Conservation (phyloP, 2,113 vertebrate species). For the Egretta garzetta region DNA sequence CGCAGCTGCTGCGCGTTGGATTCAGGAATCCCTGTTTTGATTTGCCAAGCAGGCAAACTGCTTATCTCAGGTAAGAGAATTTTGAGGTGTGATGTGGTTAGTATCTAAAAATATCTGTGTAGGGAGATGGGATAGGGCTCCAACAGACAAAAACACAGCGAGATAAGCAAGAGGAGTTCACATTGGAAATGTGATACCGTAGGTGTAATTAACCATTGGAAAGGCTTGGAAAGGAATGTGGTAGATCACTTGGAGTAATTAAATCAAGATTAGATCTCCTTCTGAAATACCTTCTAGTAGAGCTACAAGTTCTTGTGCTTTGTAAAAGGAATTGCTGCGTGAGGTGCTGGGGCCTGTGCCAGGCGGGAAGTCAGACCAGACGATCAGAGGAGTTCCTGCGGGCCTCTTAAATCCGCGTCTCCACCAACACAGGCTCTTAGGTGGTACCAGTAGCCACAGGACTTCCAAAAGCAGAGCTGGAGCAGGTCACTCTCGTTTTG, state of each 20-base stretch:
- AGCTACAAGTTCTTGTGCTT: conserved; percentile 60
- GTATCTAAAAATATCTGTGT: conserved; percentile 47
- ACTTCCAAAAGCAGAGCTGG: conserved; percentile 36
- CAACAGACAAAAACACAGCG: conserved; percentile 30
- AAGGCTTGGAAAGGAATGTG: conserved; percentile 24
- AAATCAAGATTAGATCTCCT: conserved; percentile 59
- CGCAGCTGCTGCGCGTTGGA: neutral
- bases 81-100: conserved; percentile 44
- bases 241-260: conserved; percentile 60
- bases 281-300: conserved; percentile 40
- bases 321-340: conserved; percentile 39
- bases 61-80: conserved; percentile 23
- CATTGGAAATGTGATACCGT: neutral
- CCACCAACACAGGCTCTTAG: conserved; percentile 35
- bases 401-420: conserved; percentile 55
- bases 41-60: conserved; percentile 4
- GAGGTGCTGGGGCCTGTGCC: conserved; percentile 21
- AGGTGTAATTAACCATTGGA: conserved; percentile 59
- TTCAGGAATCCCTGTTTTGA: conserved; percentile 36
- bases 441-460: conserved; percentile 18
- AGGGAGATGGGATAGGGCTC: conserved; percentile 11
- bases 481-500: conserved; percentile 29
- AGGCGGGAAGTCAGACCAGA: conserved; percentile 60
- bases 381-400: conserved; percentile 41
- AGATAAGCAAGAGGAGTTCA: conserved; percentile 43